Evolutionary conservation across 2,113 vertebrate genomes (phyloP), one percentile per base, ranked within the genome.

Genomic region (human (Homo sapiens)): DNA sequence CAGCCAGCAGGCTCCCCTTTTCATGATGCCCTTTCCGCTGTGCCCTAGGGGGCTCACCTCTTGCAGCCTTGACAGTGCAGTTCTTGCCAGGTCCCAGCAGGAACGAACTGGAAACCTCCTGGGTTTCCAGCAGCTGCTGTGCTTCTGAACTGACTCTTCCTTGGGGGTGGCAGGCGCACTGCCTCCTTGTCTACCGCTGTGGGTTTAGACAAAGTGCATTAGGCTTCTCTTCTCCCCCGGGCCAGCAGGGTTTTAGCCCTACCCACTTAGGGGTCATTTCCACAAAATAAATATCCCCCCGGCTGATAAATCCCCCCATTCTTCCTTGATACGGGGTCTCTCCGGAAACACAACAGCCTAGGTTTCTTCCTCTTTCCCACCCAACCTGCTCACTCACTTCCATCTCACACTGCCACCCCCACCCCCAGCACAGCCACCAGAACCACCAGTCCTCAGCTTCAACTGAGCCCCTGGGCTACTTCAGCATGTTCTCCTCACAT

Each of bases 141-240:
- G 68, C 90, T 92, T 75, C 88, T 35, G 35, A 89, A 82, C 30
- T 16, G 45, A 68, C 45, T 64, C 50, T 43, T 88, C 61, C 66
- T 43, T 82, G 32, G 57, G 57, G 38, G 45, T 43, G 55, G 30
- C 30, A n/a, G 70, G 17, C 0, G 0, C 17, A 81, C 92, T 48
- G 22, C 43, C 64, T 40, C 20, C 80, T 55, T 17, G 35, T 30
- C 72, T 40, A 10, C 35, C 72, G 25, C 55, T 45, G 18, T 3
- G 25, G 43, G 35, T 9, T 45, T 14, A 20, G 10, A 55, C 5
- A 30, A 40, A 57, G 52, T 0, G 1, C 0, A 0, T 35, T 0
- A 5, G 83, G 75, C 20, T 50, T 40, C 52, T 72, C 38, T 35
- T 11, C 30, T 52, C 8, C 38, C 17, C 1, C 0, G 38, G 18